Percentiles rank a stretch among this genome's conserved stretches.
Evolutionary conservation across 2,888 invertebrate species (phyloP).

Genomic region (Apodemia duryi): DNA sequence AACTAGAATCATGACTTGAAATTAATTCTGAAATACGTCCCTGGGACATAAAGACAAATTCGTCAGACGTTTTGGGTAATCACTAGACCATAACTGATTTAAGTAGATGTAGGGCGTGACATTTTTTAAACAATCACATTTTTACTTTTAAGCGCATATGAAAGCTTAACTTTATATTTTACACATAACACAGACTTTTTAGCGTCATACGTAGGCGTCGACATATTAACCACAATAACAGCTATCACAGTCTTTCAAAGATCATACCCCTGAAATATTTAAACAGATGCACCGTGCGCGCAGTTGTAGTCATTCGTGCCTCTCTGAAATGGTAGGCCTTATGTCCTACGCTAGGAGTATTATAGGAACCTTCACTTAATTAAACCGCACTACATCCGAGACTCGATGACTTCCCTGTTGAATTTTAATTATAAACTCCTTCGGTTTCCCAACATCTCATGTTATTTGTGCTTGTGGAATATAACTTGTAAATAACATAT

Average conservation of each 20-base stretch:
- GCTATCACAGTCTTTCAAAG: no score
- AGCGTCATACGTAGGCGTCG: not conserved
- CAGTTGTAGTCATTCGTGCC: not conserved
- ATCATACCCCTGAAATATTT: not conserved
- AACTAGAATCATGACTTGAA: not conserved
- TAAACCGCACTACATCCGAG: not conserved
- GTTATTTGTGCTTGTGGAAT: not conserved
- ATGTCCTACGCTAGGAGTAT: not conserved
- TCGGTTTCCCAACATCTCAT: not conserved
- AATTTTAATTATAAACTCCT: not conserved
- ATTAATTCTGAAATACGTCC: not conserved
- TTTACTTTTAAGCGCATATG: not conserved
- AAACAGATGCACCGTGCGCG: not conserved
- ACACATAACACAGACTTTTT: not conserved
- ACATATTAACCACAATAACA: no score
- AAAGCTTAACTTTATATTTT: not conserved
- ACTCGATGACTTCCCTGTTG: not conserved
- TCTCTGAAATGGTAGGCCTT: not conserved
- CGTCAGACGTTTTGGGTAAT: not conserved
- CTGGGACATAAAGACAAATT: not conserved
- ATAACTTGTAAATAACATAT: not conserved
- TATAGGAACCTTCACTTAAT: not conserved
- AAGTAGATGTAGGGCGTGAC: not conserved
- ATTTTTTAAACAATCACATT: not conserved
- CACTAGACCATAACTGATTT: not conserved